Evolutionary conservation across 2,888 invertebrate genomes (phyloP).

Genomic region (Galerucella pusilla): DNA sequence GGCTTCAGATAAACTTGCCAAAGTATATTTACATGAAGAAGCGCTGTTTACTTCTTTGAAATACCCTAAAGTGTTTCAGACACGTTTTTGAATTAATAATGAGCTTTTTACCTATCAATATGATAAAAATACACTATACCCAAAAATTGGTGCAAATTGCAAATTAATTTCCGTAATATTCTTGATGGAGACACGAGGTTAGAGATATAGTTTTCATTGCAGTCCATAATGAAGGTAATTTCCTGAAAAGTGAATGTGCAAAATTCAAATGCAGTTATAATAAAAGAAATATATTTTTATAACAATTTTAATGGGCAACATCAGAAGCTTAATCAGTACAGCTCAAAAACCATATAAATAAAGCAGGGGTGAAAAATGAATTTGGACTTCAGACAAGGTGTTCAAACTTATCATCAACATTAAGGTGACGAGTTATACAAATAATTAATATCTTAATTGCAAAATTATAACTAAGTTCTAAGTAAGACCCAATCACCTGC

Average conservation of each 20-base stretch:
- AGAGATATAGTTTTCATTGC: too few relatives aligned
- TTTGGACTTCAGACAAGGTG: conserved; percentile 56
- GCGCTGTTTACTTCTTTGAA: too few relatives aligned
- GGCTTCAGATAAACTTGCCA: too few relatives aligned
- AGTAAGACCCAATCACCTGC: conserved; percentile 59
- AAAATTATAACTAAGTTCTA: conserved; percentile 55
- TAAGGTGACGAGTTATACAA: conserved; percentile 56
- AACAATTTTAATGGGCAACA: conserved; percentile 62
- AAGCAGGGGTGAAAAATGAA: conserved; percentile 57
- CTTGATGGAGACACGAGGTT: too few relatives aligned
- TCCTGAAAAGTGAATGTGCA: conserved; percentile 11
- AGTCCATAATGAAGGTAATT: too few relatives aligned
- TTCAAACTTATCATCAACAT: conserved; percentile 47
- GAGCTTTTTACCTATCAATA: too few relatives aligned
- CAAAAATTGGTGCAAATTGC: too few relatives aligned
- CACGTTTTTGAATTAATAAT: too few relatives aligned
- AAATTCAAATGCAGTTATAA: conserved; percentile 33
- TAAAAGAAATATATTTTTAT: conserved; percentile 52
- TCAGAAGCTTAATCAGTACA: conserved; percentile 59
- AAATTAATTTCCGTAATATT: too few relatives aligned
- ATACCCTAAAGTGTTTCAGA: too few relatives aligned
- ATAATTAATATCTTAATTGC: conserved; percentile 52
- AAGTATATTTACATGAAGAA: too few relatives aligned
- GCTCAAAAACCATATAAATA: conserved; percentile 58
- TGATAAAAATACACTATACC: too few relatives aligned